Evolutionary conservation across 1,140 invertebrate species (phyloP), one percentile per base, ranked within the genome.

Genomic region (Chironomus tepperi): DNA sequence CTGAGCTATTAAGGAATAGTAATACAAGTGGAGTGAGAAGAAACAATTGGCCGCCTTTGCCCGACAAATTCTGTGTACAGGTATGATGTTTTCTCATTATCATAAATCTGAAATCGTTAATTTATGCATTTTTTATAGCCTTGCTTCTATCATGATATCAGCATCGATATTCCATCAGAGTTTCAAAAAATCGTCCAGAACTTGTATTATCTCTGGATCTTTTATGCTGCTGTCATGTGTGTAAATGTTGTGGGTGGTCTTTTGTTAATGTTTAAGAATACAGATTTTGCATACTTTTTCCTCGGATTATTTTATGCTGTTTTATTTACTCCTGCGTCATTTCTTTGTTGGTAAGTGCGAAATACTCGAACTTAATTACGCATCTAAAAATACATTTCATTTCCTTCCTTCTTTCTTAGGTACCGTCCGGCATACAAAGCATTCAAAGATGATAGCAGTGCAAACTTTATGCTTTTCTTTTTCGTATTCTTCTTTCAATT

Each of bases 381-480:
- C n/a, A n/a, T n/a, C n/a, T n/a, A 93, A 75, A 67, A 70, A 75
- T 2, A 9, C 65, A 65, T 16, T 74, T 73, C 8, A 64, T 73
- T 74, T 64, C 57, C 73, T 64, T 42, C 73, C 16, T 73, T 73
- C 0, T 70, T 18, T 16, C n/a, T 70, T 74, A 82, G 81, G 81
- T 89, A 89, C 80, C 84, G 88, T 75, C 88, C 88, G 8, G 87
- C 88, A 74, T 89, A 89, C 79, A 89, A 89, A 83, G 88, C 88
- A 43, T 92, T 86, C 84, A 90, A 95, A 77, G 94, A 91, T 80
- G 98, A 99, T 84, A 98, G 95, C 79, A 99, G 97, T 1, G 97
- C 99, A 86, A 99, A 98, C 84, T 99, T 99, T 83, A 99, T 99
- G 94, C 93, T 99, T 34, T 99, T 98, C 86, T 99, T 99, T 88